These are phyloP conservation scores for Apamea monoglypha DNA, from an alignment of 2,888 invertebrate genomes.

Conservation along the genomic window DNA sequence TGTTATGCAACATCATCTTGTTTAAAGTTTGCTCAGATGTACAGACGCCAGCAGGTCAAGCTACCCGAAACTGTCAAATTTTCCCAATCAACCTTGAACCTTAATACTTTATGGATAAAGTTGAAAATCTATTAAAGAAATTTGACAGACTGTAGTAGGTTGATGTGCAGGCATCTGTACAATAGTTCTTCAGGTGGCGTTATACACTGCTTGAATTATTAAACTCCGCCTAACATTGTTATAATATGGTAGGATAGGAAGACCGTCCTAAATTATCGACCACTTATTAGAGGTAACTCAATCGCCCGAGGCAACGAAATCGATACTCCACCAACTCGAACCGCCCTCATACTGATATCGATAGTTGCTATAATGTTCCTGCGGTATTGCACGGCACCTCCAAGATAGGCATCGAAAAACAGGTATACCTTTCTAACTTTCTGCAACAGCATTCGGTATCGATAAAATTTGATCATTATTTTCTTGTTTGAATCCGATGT, in stretches of 20 bases:
- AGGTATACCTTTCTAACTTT: conserved; percentile 65
- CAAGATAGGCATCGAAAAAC: conserved; percentile 74
- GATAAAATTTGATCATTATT: conserved; percentile 66
- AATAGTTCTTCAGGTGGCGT: conserved; percentile 48
- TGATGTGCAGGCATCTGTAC: no score
- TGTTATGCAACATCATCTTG: conserved; percentile 72
- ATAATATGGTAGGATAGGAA: conserved; percentile 70
- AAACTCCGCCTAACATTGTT: conserved; percentile 54
- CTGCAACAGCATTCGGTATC: conserved; percentile 57
- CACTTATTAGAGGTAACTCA: conserved; percentile 80
- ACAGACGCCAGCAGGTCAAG: no score
- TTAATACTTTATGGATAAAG: no score
- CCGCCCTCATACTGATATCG: conserved; percentile 60
- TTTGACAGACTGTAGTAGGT: no score
- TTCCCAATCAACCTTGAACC: no score
- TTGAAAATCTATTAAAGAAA: no score
- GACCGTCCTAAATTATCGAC: conserved; percentile 81
- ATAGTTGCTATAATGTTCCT: conserved; percentile 66
- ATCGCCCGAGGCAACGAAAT: conserved; percentile 77
- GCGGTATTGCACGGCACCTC: conserved; percentile 62
- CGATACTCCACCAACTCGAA: conserved; percentile 68
- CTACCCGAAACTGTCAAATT: no score
- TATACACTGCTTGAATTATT: conserved; percentile 36
- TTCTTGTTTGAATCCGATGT: conserved; percentile 57
- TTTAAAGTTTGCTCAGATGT: conserved; percentile 71